These are phyloP conservation scores for Manduca sexta DNA, from an alignment of 1,140 invertebrate genomes.

Conservation along the genomic window DNA sequence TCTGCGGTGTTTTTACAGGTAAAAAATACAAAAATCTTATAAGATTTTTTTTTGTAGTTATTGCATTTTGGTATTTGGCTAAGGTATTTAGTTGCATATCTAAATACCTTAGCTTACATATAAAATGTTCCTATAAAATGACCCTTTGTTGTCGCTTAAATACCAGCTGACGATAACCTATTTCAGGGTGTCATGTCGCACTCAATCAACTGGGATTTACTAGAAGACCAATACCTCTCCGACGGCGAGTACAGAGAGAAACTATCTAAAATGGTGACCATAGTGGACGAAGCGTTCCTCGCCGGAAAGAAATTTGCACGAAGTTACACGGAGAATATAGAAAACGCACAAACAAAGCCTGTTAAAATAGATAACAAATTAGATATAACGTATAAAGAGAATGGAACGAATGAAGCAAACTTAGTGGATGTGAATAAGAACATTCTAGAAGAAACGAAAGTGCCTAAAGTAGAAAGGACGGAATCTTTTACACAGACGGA, in stretches of 20 bases:
- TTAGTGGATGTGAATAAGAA: conserved; percentile 24
- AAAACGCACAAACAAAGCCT: conserved; percentile 11
- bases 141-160: no score
- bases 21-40: conserved; percentile 22
- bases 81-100: no score
- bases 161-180: not conserved
- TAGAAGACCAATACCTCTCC: conserved; percentile 92
- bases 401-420: conserved; percentile 1
- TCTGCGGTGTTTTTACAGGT: conserved; percentile 96
- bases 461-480: conserved; percentile 23
- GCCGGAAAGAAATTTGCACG: conserved; percentile 88
- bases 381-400: conserved; percentile 54
- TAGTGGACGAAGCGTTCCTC: conserved; percentile 81
- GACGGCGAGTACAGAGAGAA: conserved; percentile 87
- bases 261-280: conserved; percentile 86
- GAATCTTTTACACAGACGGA: conserved; percentile 21
- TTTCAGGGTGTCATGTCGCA: conserved; percentile 93
- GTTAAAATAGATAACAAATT: conserved; percentile 28
- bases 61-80: no score
- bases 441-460: conserved; percentile 25
- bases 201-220: conserved; percentile 94
- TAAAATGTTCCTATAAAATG: no score
- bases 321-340: conserved; percentile 74
- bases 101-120: no score
- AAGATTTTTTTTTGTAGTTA: no score